These are phyloP conservation scores for Orbicella faveolata DNA, from an alignment of 64 coral and sea anemone genomes.

Conservation along the genomic window DNA sequence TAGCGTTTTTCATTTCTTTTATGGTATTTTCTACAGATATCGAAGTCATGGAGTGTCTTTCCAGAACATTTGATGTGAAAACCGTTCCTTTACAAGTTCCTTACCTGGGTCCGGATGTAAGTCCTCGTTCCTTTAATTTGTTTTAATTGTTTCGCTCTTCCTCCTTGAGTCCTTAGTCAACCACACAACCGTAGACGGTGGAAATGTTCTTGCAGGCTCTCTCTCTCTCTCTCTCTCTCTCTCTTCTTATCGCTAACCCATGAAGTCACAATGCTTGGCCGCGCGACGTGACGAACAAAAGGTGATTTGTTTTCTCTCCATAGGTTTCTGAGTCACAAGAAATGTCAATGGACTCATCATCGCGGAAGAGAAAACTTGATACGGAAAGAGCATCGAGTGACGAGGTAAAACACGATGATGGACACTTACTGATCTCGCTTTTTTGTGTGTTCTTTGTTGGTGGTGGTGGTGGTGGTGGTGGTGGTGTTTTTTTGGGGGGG, in stretches of 20 bases:
- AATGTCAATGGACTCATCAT: background rate
- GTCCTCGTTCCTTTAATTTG: background rate
- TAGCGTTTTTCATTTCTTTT: background rate
- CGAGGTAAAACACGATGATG: background rate
- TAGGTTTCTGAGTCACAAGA: background rate
- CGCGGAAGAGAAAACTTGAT: constrained; percentile 28
- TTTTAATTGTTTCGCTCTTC: background rate
- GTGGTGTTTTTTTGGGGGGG: no score
- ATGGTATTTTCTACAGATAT: constrained; percentile 54
- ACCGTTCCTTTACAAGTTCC: constrained; percentile 55
- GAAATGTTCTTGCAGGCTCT: no score
- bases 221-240: no score
- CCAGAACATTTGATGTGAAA: constrained; percentile 77
- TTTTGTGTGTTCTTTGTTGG: background rate
- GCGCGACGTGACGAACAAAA: no score
- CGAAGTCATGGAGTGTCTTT: constrained; percentile 89
- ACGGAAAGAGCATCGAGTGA: background rate
- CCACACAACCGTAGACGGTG: no score
- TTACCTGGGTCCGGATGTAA: constrained; percentile 61
- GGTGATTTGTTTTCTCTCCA: no score
- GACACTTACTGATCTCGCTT: background rate
- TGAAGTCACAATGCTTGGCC: no score
- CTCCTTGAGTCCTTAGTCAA: no score
- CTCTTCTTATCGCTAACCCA: no score
- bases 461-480: no score